Base-by-base conservation (phyloP, 2,888 invertebrate species). In the Antheraea assamensis region DNA sequence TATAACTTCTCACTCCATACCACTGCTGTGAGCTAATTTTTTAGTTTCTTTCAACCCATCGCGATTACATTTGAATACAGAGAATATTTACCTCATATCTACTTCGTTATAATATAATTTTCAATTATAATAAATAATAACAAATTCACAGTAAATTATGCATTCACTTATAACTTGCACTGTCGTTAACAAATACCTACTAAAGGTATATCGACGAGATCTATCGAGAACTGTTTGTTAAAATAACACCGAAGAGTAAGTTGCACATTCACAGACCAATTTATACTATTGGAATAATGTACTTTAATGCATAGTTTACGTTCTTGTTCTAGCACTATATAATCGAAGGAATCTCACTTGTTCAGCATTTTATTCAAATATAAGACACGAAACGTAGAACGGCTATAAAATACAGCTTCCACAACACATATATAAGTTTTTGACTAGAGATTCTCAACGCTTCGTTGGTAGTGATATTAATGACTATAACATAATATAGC, bases 201-300 rank as follows among this genome's bases (percentile, higher is more conserved):
- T 75, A 82, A 80, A 85, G 82, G 78, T 75, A 80, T 77, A 79
- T 77, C 77, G 75, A 78, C 77, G 78, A 81, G 78, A 83, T 76
- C 82, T 81, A 84, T 85, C 80, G 84, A 83, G 85, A 82, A 82
- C 83, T 85, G 82, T 80, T 83, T 78, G 79, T 80, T 81, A 81
- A 78, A 80, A 81, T 78, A 79, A 77, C 77, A 80, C 78, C 79
- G 77, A 61, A 42, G n/a, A 72, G 30, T 27, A 68, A 72, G 42
- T 72, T 74, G 31, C 72, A 72, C 58, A 47, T 70, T 66, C 52
- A 49, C 68, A 35, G 35, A 73, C 21, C 70, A 42, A 70, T 73
- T 73, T 30, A 70, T 70, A 42, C 17, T 66, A 66, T 72, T 42
- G 13, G 42, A 42, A 42, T 42, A 42, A 42, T 42, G 0, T 5